Evolutionary conservation across 2,797 vertebrate genomes (phyloP), one percentile per base, ranked within the genome.

Genomic region (Macropodus opercularis): DNA sequence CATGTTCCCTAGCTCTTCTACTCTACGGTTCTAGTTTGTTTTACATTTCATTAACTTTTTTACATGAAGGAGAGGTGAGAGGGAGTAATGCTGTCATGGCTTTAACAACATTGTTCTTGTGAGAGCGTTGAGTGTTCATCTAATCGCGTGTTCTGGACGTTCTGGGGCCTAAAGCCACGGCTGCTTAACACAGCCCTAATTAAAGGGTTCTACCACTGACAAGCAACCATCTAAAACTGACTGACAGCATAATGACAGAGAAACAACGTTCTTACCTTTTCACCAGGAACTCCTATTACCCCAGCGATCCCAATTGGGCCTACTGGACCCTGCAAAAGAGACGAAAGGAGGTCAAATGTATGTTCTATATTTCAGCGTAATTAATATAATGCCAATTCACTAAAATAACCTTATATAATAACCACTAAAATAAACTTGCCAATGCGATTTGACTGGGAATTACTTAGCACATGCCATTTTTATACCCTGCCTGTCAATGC

Each of bases 281-380:
- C 96, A 69, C 96, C 95, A 27, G 89, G 82, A 83, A 83, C 91
- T 87, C 96, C 96, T 47, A 91, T 74, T 14, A 86, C 80, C 12
- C 96, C 96, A 76, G 82, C 79, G 76, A 94, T 91, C 82, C 96
- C 96, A 60, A 93, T 91, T 84, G 94, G 88, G 48, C 96, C 96
- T 26, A 83, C 31, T 49, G 92, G 88, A 77, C 95, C 96, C 96
- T 98, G 84, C 51, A 74, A 58, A 75, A 34, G 32, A 58, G 55
- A 43, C 51, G 8, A 63, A 15, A 48, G 19, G 32, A 67, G 27
- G 43, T n/a, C n/a, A n/a, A n/a, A n/a, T n/a, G n/a, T n/a, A n/a
- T n/a, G n/a, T n/a, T n/a, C n/a, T n/a, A n/a, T n/a, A n/a, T n/a
- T n/a, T n/a, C n/a, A n/a, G n/a, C n/a, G n/a, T n/a, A n/a, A n/a